A percentile compares a stretch with the other conserved stretches of the same genome.
Conservation (phyloP, 2,797 vertebrate species). For the Cryptoprocta ferox region DNA sequence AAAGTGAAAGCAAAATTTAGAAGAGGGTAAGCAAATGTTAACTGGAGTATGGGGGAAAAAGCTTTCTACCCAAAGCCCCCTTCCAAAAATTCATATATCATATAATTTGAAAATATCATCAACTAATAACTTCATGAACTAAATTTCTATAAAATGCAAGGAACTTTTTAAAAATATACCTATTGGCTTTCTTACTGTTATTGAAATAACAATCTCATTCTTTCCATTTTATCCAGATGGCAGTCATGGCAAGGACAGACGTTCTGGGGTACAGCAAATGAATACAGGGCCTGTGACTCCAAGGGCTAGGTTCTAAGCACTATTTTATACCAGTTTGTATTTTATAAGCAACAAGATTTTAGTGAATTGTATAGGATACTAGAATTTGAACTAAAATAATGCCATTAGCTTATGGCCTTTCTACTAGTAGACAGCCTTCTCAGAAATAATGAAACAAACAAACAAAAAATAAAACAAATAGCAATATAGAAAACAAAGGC, state of each 20-base stretch:
- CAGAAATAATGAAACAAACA: conserved; percentile 5
- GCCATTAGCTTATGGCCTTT: neutral
- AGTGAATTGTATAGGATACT: neutral
- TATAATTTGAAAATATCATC: conserved; percentile 42
- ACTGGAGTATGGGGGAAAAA: neutral
- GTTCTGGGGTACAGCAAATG: neutral
- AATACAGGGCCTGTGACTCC: neutral
- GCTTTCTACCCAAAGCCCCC: neutral
- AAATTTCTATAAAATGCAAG: conserved; percentile 54
- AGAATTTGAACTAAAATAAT: conserved; percentile 39
- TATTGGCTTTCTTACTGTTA: conserved; percentile 27
- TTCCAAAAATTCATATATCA: neutral
- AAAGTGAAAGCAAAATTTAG: conserved; percentile 35
- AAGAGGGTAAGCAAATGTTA: conserved; percentile 42
- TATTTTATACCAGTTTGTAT: conserved; percentile 6
- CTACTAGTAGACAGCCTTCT: neutral
- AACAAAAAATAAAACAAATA: conserved; percentile 16
- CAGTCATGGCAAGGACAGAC: conserved; percentile 12
- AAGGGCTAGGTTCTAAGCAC: neutral
- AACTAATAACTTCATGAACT: conserved; percentile 48
- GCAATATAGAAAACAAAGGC: neutral
- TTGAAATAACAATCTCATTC: neutral
- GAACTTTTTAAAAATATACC: conserved; percentile 29
- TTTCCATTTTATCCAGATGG: neutral
- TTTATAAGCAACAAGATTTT: neutral